phyloP scores from a whole-genome alignment of 1,140 invertebrate species.

The Bursaphelenchus mucronatus region DNA sequence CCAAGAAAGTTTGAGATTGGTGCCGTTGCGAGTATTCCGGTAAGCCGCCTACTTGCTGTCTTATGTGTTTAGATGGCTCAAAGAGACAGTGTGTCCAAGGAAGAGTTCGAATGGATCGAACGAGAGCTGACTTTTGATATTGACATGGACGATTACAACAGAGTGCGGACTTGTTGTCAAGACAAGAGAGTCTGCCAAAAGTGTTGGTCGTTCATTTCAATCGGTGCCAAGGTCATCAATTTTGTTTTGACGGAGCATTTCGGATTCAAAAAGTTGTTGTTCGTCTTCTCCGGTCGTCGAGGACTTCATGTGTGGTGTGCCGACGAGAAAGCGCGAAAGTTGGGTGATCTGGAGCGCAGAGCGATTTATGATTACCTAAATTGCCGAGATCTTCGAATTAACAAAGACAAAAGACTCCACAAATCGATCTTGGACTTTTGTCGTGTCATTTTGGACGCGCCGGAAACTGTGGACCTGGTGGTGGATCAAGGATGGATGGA shows the following conservation, averaged over 20 bases:
- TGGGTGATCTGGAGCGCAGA: slow-evolving; percentile 67
- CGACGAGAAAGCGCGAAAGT: slow-evolving; percentile 74
- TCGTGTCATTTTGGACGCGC: slow-evolving; percentile 39
- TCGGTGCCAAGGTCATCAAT: slow-evolving; percentile 87
- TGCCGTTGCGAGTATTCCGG: slow-evolving; percentile 76
- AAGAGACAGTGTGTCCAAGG: slow-evolving; percentile 65
- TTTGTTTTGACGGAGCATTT: slow-evolving; percentile 82
- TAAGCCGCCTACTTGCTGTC: slow-evolving; percentile 62
- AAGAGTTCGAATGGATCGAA: slow-evolving; percentile 67
- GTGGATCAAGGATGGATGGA: slow-evolving; percentile 53
- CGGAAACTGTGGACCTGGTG: slow-evolving; percentile 45
- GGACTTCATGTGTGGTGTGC: slow-evolving; percentile 97
- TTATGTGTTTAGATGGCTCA: slow-evolving; percentile 62
- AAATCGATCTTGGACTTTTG: slow-evolving; percentile 23
- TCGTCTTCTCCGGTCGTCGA: slow-evolving; percentile 91
- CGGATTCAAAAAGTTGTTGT: slow-evolving; percentile 84
- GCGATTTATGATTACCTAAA: slow-evolving; percentile 84
- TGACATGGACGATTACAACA: slow-evolving; percentile 99
- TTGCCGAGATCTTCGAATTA: slow-evolving; percentile 32
- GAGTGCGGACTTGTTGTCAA: slow-evolving; percentile 77
- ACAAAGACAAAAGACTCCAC: slow-evolving; percentile 2
- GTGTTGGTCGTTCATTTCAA: slow-evolving; percentile 94
- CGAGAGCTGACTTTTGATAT: slow-evolving; percentile 98
- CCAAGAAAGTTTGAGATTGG: slow-evolving; percentile 95
- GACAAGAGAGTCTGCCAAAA: slow-evolving; percentile 81